Evolutionary conservation across 2,888 invertebrate species (phyloP).

Genomic region (Ophion obscuratus): DNA sequence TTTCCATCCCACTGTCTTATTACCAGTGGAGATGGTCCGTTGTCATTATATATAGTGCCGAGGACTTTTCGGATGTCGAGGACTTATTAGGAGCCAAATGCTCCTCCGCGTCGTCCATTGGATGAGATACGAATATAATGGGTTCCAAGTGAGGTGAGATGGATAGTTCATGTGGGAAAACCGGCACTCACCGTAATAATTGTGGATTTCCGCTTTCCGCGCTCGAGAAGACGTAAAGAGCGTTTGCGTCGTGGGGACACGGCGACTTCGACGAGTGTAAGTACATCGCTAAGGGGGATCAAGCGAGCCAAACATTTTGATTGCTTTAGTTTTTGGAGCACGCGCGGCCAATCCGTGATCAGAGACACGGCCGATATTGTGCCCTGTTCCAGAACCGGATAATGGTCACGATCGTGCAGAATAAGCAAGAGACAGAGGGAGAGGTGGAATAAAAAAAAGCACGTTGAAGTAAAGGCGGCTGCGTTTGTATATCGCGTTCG

Average conservation of each 20-base stretch:
- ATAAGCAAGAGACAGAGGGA: constrained; percentile 1
- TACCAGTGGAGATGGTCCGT: background rate
- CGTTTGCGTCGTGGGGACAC: too few species aligned
- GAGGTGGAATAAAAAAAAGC: constrained; percentile 26
- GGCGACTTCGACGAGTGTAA: constrained; percentile 4
- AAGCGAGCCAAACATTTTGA: constrained; percentile 3
- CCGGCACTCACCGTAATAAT: background rate
- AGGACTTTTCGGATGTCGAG: constrained; percentile 3
- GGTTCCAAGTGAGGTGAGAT: background rate
- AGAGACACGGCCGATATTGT: constrained; percentile 46
- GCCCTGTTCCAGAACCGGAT: constrained; percentile 58
- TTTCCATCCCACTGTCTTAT: constrained; percentile 10
- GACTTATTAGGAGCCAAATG: constrained; percentile 7
- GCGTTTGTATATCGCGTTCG: constrained; percentile 51
- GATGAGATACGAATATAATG: background rate
- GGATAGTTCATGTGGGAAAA: background rate
- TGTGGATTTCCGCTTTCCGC: background rate
- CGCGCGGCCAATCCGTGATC: constrained; percentile 29
- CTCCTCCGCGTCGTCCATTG: background rate
- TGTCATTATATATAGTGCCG: constrained; percentile 19
- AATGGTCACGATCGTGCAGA: constrained; percentile 61
- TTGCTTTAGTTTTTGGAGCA: background rate
- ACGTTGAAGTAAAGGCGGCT: constrained; percentile 50
- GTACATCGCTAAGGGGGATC: constrained; percentile 7
- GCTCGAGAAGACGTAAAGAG: background rate